Percentiles rank a stretch among this genome's conserved stretches.
phyloP scores from a whole-genome alignment of 1,140 invertebrate species.

The Drosophila nigromelanica region DNA sequence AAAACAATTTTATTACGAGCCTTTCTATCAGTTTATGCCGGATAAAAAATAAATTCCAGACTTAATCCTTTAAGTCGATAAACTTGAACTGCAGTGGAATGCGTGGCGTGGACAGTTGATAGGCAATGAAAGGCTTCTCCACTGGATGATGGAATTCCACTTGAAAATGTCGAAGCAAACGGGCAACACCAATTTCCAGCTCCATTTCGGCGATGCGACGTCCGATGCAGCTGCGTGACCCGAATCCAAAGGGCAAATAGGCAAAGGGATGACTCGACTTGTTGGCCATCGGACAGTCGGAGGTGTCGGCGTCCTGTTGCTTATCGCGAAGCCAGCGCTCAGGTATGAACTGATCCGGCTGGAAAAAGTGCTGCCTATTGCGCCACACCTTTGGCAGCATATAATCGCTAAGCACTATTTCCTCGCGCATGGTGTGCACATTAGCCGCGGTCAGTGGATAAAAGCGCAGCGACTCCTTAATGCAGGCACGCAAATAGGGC shows the following conservation, averaged over 20 bases:
- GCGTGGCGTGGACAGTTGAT: conserved; percentile 40
- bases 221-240: conserved; percentile 85
- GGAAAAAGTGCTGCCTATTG: conserved; percentile 84
- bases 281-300: conserved; percentile 34
- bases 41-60: too few species aligned
- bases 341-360: conserved; percentile 85
- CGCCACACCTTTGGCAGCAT: conserved; percentile 85
- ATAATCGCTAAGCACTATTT: conserved; percentile 85
- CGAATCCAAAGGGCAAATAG: conserved; percentile 87
- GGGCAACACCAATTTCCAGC: conserved; percentile 86
- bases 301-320: neutral
- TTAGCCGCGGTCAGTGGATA: conserved; percentile 85
- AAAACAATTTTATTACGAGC: too few species aligned
- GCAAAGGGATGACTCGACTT: conserved; percentile 85
- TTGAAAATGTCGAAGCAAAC: conserved; percentile 85
- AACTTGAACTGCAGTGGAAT: conserved; percentile 62
- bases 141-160: conserved; percentile 84
- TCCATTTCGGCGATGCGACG: conserved; percentile 89
- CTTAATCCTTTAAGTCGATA: conserved; percentile 24
- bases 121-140: conserved; percentile 49
- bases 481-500: conserved; percentile 86
- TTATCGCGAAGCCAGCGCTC: conserved; percentile 85
- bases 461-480: conserved; percentile 86
- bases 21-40: too few species aligned
- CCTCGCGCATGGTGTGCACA: conserved; percentile 83